Conservation (phyloP, 2,113 vertebrate species). For the Rhinopithecus roxellana region DNA sequence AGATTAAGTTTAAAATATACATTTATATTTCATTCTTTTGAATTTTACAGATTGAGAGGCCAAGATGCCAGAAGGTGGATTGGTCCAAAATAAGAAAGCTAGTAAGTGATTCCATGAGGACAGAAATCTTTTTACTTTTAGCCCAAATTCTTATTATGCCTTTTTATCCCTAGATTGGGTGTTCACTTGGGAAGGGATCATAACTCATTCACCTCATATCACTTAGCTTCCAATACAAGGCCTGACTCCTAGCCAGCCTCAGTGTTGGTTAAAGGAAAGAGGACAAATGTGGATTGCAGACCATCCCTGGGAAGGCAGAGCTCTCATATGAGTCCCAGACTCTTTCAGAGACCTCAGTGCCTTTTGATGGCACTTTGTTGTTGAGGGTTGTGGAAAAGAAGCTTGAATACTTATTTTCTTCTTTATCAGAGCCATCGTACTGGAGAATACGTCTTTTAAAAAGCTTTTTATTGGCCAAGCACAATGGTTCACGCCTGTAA, state of each 20-base stretch:
- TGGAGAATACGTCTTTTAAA: no score
- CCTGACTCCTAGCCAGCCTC: neutral
- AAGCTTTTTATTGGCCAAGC: no score
- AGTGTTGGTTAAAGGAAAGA: neutral
- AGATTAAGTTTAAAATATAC: neutral
- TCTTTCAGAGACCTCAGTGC: neutral
- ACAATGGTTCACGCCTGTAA: no score
- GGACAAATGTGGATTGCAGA: neutral
- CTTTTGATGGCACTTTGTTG: neutral
- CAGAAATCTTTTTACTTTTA: neutral
- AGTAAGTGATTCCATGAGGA: slow-evolving; percentile 11
- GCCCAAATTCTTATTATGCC: neutral
- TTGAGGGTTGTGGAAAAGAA: neutral
- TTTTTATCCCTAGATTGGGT: neutral
- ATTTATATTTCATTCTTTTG: neutral
- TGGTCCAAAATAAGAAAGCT: neutral
- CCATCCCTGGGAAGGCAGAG: neutral
- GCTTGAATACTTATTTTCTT: neutral
- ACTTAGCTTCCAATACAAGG: neutral
- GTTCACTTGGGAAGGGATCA: neutral
- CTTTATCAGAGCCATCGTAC: neutral
- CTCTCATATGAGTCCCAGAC: neutral
- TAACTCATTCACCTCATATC: neutral
- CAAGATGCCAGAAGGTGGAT: neutral
- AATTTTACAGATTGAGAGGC: slow-evolving; percentile 49